Conservation (phyloP, 2,797 vertebrate species). For the Pampus argenteus region DNA sequence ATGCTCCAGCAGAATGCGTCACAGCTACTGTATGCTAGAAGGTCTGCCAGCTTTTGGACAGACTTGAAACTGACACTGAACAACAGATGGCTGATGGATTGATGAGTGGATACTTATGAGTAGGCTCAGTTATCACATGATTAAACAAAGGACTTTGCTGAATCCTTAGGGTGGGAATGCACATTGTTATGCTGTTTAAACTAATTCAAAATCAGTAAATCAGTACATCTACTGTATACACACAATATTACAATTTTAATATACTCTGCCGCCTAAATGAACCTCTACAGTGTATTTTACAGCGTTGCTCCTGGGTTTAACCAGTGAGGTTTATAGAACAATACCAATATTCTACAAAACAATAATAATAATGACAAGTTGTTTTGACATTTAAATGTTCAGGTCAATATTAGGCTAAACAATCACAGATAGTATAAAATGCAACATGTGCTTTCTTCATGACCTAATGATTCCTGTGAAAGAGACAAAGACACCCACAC, state of each 20-base stretch:
- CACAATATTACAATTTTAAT: background rate
- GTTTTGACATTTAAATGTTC: background rate
- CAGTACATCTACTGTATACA: background rate
- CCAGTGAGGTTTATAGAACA: conserved; percentile 5
- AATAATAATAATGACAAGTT: rapidly evolving
- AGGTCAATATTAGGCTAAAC: background rate
- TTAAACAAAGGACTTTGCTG: conserved; percentile 61
- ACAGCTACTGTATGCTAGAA: conserved; percentile 24
- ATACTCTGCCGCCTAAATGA: background rate
- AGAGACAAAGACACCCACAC: conserved; percentile 25
- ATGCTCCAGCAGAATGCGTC: conserved; percentile 24
- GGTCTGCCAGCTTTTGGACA: conserved; percentile 49
- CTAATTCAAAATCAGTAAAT: background rate
- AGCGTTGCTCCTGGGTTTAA: no score
- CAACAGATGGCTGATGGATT: conserved; percentile 71
- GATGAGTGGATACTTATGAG: conserved; percentile 50
- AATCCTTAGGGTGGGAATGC: conserved; percentile 22
- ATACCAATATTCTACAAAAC: no score
- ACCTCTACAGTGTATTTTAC: background rate
- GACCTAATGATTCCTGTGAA: conserved; percentile 9
- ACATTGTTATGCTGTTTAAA: conserved; percentile 13
- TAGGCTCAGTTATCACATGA: conserved; percentile 54
- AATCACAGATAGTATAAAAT: background rate
- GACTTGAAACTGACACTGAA: conserved; percentile 63
- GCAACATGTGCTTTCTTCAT: conserved; percentile 24